Conservation (phyloP, 2,797 vertebrate genomes). For the Pteronotus mesoamericanus region DNA sequence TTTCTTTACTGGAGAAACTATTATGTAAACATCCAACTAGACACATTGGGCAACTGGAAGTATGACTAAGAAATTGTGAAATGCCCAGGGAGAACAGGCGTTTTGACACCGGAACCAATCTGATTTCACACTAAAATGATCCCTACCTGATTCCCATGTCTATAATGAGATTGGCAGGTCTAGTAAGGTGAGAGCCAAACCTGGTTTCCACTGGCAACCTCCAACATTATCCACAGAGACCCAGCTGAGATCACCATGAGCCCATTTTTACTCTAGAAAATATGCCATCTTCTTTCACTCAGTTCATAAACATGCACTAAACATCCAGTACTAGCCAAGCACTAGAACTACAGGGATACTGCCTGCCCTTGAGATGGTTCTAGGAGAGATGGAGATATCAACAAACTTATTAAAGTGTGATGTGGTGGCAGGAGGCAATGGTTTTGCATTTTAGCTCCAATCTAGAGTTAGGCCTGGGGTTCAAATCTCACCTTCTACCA, state of each 20-base stretch:
- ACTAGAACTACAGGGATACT: not conserved
- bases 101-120: not conserved
- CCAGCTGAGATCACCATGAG: not conserved
- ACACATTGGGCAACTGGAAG: not conserved
- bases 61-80: not conserved
- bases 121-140: not conserved
- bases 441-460: not conserved
- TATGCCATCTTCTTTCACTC: not conserved
- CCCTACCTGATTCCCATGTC: not conserved
- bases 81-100: not conserved
- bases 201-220: not conserved
- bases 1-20: not conserved
- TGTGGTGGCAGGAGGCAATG: rapidly evolving
- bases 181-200: not conserved
- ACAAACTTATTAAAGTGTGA: not conserved
- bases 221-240: not conserved
- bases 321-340: not conserved
- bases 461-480: not conserved
- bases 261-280: not conserved
- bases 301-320: not conserved
- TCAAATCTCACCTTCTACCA: not conserved
- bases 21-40: not conserved
- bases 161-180: not conserved
- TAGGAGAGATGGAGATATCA: not conserved
- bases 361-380: rapidly evolving